Percentiles rank a stretch among this genome's conserved stretches.
Conservation (phyloP, 1,140 invertebrate species). For the Sitobion miscanthi region DNA sequence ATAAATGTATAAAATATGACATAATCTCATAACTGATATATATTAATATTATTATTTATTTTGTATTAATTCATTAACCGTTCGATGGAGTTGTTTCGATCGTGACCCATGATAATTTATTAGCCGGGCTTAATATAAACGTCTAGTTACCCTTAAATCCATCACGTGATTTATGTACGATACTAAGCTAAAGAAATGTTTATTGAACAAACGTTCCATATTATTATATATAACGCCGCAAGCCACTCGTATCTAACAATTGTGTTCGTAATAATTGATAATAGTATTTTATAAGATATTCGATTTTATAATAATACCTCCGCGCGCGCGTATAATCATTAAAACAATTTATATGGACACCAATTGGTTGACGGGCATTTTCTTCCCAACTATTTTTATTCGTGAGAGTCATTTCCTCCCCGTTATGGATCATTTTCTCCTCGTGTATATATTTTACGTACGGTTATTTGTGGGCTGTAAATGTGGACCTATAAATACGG, state of each 20-base stretch:
- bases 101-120: constrained; percentile 32
- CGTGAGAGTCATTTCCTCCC: background rate
- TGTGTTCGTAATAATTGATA: background rate
- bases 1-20: background rate
- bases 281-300: background rate
- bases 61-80: background rate
- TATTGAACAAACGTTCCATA: background rate
- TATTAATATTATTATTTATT: background rate
- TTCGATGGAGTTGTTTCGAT: constrained; percentile 3
- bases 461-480: too few species aligned
- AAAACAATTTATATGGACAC: background rate
- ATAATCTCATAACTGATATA: background rate
- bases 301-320: background rate
- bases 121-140: background rate
- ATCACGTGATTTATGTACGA: constrained; percentile 22
- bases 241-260: too few species aligned
- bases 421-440: background rate
- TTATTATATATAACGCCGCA: background rate
- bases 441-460: too few species aligned
- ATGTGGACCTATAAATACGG: background rate
- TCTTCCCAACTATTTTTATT: background rate
- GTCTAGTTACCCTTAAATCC: constrained; percentile 8
- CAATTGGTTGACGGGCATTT: background rate
- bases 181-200: constrained; percentile 1
- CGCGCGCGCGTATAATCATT: background rate